Base-by-base conservation (phyloP, 2,888 invertebrate genomes). In the Lasioglossum marginatum region DNA sequence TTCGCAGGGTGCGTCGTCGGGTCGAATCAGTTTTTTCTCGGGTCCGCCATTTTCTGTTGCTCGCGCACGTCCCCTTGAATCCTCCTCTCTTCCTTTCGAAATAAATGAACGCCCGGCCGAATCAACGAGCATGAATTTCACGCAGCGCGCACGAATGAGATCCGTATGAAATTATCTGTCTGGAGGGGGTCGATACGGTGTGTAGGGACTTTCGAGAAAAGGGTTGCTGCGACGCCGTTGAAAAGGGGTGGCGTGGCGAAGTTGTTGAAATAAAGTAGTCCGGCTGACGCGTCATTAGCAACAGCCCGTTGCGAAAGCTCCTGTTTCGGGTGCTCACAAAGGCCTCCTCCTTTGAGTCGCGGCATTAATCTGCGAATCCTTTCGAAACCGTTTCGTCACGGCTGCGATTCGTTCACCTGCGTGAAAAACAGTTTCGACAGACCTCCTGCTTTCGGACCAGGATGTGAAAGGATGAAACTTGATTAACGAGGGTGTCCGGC, bases 201-300 rank as follows among this genome's bases (percentile, higher is more conserved):
- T 19, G 37, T 8, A 31, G 77, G 74, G 81, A 37, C 79, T 31
- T n/a, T 1, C 37, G 57, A 40, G 75, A 73, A 82, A 87, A 60
- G 82, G 88, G 74, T 87, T 88, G 80, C 76, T 57, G 63, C 63
- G 63, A 63, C 37, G 68, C 5, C 45, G 73, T 57, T 79, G 37
- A 45, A 66, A 19, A 77, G 90, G 79, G 48, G 43, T 48, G 77
- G 16, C 57, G 77, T 48, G 70, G 75, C 78, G 63, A 77, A 87
- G 77, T 81, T 82, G 88, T 76, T 80, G 43, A 79, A 84, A 85
- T 81, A 81, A 88, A 87, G 77, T 82, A 86, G 79, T 82, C 66
- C 52, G 68, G 70, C 77, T 79, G 87, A 74, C 83, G 87, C 79
- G 91, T 91, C 91, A 90, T 91, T 91, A 91, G 89, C 89, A 86